Base-by-base conservation (phyloP, 2,888 invertebrate genomes). In the Chrysolina oricalcia region DNA sequence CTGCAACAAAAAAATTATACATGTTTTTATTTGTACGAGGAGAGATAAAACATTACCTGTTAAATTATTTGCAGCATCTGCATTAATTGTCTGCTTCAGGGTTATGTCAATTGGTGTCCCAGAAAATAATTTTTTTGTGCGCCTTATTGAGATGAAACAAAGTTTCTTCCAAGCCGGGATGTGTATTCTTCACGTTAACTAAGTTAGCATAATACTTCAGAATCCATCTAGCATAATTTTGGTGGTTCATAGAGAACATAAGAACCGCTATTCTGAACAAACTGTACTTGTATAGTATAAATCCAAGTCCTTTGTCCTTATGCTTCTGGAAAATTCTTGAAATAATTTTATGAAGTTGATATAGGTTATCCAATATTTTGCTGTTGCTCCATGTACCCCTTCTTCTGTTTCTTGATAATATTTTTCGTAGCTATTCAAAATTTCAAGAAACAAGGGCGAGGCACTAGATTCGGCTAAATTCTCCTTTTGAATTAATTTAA, bases 161-260 rank as follows among this genome's bases (percentile, higher is more conserved):
- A n/a, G 10, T 50, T 19, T 19, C 23, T 53, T 73, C 67, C 40
- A 70, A 56, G 41, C 73, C 71, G 19, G 70, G 62, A 65, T 74
- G 70, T 11, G 74, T 71, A n/a, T 65, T 46, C 10, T 76, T 66
- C 43, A 73, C 63, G 53, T 77, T 74, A 43, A 72, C 41, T 19
- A 74, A 19, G 53, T 77, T 74, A 11, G 21, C 35, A 43, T 65
- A 70, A 17, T 50, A 76, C 62, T 48, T 71, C 19, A 76, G 17
- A 35, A 70, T 70, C 66, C 66, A 76, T 56, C 76, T 70, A 10
- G 62, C 43, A 72, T 75, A 69, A 35, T 69, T 73, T 15, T 68
- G 69, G 27, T 76, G 76, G 59, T 76, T 76, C 53, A 72, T 63
- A 13, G 43, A 43, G 43, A 66, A 66, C 43, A 66, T 43, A 19